Base-by-base conservation (phyloP, 2,797 vertebrate genomes). In the Cuculus canorus region DNA sequence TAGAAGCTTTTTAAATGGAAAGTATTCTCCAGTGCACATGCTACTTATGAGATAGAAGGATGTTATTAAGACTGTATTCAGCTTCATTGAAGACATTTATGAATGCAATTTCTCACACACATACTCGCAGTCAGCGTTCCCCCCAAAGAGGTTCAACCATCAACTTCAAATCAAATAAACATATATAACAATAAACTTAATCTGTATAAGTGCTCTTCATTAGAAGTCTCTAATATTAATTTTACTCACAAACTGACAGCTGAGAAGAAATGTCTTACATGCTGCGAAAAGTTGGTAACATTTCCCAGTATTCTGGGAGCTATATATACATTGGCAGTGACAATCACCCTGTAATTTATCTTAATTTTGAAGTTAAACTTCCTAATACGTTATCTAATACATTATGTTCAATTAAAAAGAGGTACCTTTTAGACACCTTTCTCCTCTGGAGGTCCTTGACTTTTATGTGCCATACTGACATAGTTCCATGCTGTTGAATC, bases 1-100 rank as follows among this genome's bases (percentile, higher is more conserved):
- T 90, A 61, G 48, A 94, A n/a, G 17, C 30, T 52, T 72, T 82
- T 88, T 86, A 75, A 96, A 78, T 35, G 23, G 48, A 86, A 95
- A 82, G n/a, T 35, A 30, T 90, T 81, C 25, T 70, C 75, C 28
- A 60, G 28, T 30, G 10, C 43, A 64, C 23, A 27, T 5, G 5
- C 32, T 71, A 15, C 2, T 3, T 10, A 53, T 14, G 32, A 35
- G 50, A 81, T 30, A 86, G 43, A 57, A 5, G 24, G 71, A 52
- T 75, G 37, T 22, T 53, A 53, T 2, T 52, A 77, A 75, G 41
- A n/a, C 4, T 82, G 15, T 5, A 71, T 30, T n/a, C 11, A 3
- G 17, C n/a, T 93, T 84, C 17, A 76, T 4, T 95, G 76, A 57
- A 90, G 66, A 75, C 33, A 70, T 57, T 91, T 47, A 37, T 30